phyloP scores from a whole-genome alignment of 53 echinoderm and acorn worm species.

The Hippasteria phrygiana region DNA sequence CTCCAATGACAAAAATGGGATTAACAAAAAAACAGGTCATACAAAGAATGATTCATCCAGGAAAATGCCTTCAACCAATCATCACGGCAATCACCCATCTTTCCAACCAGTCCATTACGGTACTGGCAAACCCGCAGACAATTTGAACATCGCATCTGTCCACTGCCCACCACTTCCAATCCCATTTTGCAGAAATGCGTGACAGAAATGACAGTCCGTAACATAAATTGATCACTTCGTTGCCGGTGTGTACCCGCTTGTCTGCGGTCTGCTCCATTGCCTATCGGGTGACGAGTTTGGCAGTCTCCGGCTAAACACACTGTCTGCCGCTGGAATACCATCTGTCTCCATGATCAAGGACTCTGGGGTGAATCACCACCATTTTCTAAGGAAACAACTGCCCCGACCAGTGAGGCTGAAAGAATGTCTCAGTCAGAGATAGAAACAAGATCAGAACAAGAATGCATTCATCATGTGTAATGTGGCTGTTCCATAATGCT shows the following conservation, averaged over 20 bases:
- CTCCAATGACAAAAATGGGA: too few species aligned
- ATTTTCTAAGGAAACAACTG: conserved; percentile 1
- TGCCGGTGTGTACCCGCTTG: neutral
- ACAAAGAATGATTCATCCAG: neutral
- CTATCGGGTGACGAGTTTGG: conserved; percentile 3
- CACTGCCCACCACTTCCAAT: neutral
- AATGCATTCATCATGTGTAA: conserved; percentile 13
- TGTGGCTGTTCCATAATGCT: neutral
- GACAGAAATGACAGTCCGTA: neutral
- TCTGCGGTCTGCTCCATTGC: neutral
- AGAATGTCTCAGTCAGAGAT: conserved; percentile 31
- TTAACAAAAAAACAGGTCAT: too few species aligned
- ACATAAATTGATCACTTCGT: conserved; percentile 41
- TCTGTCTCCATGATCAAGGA: conserved; percentile 42
- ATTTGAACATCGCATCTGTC: neutral
- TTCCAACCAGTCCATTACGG: too few species aligned
- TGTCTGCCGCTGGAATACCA: conserved; percentile 25
- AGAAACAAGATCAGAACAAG: neutral
- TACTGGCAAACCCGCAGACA: neutral
- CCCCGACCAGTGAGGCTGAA: conserved; percentile 29
- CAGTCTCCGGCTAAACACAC: neutral
- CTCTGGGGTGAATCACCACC: conserved; percentile 15
- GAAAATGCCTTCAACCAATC: neutral
- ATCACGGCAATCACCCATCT: neutral
- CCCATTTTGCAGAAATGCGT: neutral